Evolutionary conservation across 2,113 vertebrate species (phyloP).

Genomic region (Pandion haliaetus): DNA sequence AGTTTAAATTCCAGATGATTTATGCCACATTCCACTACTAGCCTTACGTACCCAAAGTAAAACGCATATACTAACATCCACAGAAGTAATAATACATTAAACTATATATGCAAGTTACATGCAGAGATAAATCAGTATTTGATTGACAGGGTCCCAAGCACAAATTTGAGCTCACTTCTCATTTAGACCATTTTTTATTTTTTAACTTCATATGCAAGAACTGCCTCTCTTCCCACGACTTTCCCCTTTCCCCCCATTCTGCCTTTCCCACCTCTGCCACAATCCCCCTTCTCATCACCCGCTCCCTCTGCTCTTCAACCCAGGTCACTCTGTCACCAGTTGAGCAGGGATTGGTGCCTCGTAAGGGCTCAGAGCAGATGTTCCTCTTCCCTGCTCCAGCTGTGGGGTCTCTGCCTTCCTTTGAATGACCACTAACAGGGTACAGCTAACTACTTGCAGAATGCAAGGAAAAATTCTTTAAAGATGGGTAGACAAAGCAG

Average conservation of each 20-base stretch:
- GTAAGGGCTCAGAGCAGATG: neutral
- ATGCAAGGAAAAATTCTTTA: neutral
- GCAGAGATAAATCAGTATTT: neutral
- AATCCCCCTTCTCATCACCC: neutral
- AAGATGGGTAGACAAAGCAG: neutral
- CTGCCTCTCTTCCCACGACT: neutral
- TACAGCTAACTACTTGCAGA: neutral
- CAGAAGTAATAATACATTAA: neutral
- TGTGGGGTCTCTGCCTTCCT: neutral
- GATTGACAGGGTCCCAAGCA: neutral
- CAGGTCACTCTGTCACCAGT: neutral
- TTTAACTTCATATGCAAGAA: neutral
- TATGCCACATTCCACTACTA: neutral
- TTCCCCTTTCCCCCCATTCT: neutral
- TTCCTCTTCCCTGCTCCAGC: neutral
- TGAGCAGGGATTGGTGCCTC: neutral
- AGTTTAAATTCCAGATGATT: neutral
- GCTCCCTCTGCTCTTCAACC: neutral
- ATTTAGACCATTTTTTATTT: neutral
- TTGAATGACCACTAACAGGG: neutral
- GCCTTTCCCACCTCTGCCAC: neutral
- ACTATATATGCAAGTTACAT: neutral
- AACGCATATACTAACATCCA: neutral
- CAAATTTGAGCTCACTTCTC: neutral
- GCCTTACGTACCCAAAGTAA: neutral